Conservation (phyloP, 2,797 vertebrate genomes). For the Streptopelia turtur region DNA sequence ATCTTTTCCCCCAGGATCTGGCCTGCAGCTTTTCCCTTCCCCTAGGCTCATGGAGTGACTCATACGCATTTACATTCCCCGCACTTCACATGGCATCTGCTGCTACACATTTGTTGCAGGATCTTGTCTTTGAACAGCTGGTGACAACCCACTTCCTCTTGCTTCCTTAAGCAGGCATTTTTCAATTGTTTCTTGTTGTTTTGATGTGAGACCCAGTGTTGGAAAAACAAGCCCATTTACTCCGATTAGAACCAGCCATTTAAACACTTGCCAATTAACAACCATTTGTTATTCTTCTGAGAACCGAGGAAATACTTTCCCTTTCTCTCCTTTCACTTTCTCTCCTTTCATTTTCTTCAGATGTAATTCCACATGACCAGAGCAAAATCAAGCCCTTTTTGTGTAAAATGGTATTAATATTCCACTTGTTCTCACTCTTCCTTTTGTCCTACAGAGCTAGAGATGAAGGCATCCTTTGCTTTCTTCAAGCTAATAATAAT, state of each 20-base stretch:
- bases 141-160: slow-evolving; percentile 56
- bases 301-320: background rate
- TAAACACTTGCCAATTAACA: slow-evolving; percentile 39
- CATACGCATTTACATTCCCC: slow-evolving; percentile 15
- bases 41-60: background rate
- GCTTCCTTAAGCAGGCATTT: slow-evolving; percentile 37
- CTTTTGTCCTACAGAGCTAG: background rate
- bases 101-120: slow-evolving; percentile 36
- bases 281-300: slow-evolving; percentile 19
- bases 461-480: background rate
- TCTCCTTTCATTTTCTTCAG: background rate
- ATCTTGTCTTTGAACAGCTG: slow-evolving; percentile 63
- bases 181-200: slow-evolving; percentile 58
- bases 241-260: slow-evolving; percentile 39
- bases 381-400: background rate
- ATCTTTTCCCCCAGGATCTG: background rate
- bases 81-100: slow-evolving; percentile 39
- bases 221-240: slow-evolving; percentile 66
- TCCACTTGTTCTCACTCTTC: background rate
- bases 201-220: slow-evolving; percentile 50
- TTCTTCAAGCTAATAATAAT: background rate
- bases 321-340: background rate
- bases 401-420: background rate
- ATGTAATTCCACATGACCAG: background rate
- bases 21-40: background rate